phyloP scores from a whole-genome alignment of 2,888 invertebrate genomes.

The Teleiodes luculella region DNA sequence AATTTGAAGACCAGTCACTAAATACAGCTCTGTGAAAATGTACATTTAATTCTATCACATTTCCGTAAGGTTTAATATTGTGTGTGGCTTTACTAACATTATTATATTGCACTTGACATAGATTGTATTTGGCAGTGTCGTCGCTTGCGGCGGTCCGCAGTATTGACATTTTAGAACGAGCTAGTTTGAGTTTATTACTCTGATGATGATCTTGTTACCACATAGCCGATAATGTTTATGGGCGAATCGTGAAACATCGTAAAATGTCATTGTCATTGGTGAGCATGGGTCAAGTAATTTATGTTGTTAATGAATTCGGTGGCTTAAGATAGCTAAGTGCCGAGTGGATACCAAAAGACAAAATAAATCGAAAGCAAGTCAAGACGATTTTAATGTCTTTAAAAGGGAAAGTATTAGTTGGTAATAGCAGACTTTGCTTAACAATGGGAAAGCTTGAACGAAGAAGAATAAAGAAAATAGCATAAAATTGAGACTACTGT shows the following conservation, averaged over 20 bases:
- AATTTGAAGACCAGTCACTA: not conserved
- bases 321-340: no score
- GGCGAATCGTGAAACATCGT: slow-evolving; percentile 6
- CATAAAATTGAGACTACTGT: no score
- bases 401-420: no score
- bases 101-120: slow-evolving; percentile 48
- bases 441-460: no score
- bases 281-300: slow-evolving; percentile 4
- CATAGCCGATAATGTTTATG: slow-evolving; percentile 5
- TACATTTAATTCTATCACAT: no score
- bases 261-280: slow-evolving; percentile 12
- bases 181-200: not conserved
- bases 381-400: no score
- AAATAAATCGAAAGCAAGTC: no score
- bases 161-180: slow-evolving; percentile 41
- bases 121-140: slow-evolving; percentile 41
- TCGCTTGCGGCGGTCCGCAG: slow-evolving; percentile 38
- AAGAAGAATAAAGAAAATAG: no score
- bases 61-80: not conserved
- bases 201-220: slow-evolving; percentile 15
- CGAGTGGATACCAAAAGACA: no score
- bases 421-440: no score
- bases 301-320: not conserved
- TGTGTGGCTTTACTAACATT: not conserved
- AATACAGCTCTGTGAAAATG: no score